These are phyloP conservation scores for Acleris cristana DNA, from an alignment of 2,888 invertebrate species.

Conservation along the genomic window DNA sequence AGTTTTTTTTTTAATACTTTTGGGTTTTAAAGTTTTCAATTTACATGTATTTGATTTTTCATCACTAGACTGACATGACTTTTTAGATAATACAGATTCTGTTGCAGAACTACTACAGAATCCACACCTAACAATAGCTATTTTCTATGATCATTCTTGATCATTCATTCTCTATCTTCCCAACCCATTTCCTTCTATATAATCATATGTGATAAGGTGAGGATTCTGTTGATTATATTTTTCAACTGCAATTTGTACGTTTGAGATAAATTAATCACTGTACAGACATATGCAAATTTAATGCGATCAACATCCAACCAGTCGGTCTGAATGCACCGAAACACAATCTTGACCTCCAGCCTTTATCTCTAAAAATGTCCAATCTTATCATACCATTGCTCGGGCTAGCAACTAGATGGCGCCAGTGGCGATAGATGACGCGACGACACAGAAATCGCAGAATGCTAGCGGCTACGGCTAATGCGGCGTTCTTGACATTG, in stretches of 20 bases:
- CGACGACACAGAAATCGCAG: conserved; percentile 18
- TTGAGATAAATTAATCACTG: too few relatives aligned
- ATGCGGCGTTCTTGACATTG: conserved; percentile 19
- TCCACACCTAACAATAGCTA: too few relatives aligned
- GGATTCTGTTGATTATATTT: too few relatives aligned
- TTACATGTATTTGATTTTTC: not conserved
- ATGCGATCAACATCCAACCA: not conserved
- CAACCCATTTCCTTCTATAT: too few relatives aligned
- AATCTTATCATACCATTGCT: conserved; percentile 20
- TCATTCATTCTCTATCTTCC: too few relatives aligned
- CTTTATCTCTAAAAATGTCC: conserved; percentile 18
- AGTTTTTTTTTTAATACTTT: conserved; percentile 27
- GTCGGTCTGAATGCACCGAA: conserved; percentile 12
- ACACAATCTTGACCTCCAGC: conserved; percentile 29
- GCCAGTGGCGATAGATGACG: conserved; percentile 16
- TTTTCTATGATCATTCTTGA: too few relatives aligned
- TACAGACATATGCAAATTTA: not conserved
- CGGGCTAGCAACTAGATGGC: conserved; percentile 25
- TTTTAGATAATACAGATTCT: too few relatives aligned
- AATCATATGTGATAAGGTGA: too few relatives aligned
- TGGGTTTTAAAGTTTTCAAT: conserved; percentile 2
- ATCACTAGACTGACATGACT: not conserved
- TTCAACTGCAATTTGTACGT: too few relatives aligned
- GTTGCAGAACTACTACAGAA: too few relatives aligned
- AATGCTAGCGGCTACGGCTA: conserved; percentile 12